Percentiles rank a stretch among this genome's conserved stretches.
Evolutionary conservation across 2,797 vertebrate species (phyloP).

Genomic region (Cynodonichthys magdalenae): DNA sequence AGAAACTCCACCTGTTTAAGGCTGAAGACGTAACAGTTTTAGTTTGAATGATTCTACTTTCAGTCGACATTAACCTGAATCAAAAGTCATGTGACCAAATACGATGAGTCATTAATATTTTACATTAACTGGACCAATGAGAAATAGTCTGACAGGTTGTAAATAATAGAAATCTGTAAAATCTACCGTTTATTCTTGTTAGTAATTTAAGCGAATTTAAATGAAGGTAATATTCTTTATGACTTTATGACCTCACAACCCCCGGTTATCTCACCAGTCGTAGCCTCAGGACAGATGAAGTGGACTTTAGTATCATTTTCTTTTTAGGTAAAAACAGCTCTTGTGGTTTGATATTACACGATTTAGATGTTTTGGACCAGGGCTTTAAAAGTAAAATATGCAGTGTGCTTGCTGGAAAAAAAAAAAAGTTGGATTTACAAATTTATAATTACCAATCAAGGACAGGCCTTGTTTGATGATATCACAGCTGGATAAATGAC

Average conservation of each 20-base stretch:
- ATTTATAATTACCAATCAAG: no score
- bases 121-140: constrained; percentile 25
- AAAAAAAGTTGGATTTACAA: not conserved
- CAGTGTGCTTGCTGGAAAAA: not conserved
- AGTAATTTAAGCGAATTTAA: constrained; percentile 22
- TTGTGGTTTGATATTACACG: no score
- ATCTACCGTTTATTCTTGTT: constrained; percentile 12
- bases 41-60: not conserved
- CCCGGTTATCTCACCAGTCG: not conserved
- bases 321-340: no score
- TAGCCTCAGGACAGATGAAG: not conserved
- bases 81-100: constrained; percentile 32
- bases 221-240: not conserved
- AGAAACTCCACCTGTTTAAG: not conserved
- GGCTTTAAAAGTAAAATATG: not conserved
- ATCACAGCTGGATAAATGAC: no score
- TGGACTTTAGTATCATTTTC: not conserved
- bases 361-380: no score
- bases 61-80: constrained; percentile 7
- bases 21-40: not conserved
- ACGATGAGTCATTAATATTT: constrained; percentile 3
- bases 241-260: not conserved
- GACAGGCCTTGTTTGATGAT: no score
- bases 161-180: constrained; percentile 26
- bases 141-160: constrained; percentile 23